Conservation (phyloP, 2,888 invertebrate genomes). For the Steromphala cineraria region DNA sequence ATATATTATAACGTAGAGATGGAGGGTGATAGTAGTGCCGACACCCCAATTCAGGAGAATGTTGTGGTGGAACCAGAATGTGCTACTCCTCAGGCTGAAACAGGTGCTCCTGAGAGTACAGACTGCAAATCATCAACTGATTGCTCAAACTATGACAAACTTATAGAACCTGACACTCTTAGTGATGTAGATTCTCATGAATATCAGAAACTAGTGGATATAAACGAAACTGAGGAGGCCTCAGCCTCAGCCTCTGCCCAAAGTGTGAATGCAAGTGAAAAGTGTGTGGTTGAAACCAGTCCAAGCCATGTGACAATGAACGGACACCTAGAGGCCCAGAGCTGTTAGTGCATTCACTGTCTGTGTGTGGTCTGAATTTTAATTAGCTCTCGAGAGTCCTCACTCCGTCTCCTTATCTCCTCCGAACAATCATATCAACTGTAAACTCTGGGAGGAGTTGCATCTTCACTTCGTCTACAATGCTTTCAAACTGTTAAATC, state of each 20-base stretch:
- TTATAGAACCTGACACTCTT: slow-evolving; percentile 15
- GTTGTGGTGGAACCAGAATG: neutral
- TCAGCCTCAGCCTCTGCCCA: neutral
- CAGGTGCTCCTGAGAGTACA: neutral
- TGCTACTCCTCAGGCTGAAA: neutral
- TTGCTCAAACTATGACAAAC: slow-evolving; percentile 27
- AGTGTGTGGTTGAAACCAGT: neutral
- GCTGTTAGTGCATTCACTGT: neutral
- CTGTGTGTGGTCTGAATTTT: too few species aligned
- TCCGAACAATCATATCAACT: too few species aligned
- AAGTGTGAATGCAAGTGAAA: neutral
- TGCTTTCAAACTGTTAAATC: too few species aligned
- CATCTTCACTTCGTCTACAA: too few species aligned
- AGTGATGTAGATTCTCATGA: slow-evolving; percentile 16
- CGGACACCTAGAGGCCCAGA: slow-evolving; percentile 5
- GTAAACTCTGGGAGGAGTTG: too few species aligned
- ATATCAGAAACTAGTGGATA: slow-evolving; percentile 22
- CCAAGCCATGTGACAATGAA: slow-evolving; percentile 19
- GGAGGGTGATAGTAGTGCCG: neutral
- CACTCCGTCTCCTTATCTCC: neutral
- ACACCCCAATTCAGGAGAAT: neutral
- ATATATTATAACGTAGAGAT: slow-evolving; percentile 19
- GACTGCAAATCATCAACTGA: slow-evolving; percentile 9
- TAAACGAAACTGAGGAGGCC: neutral
- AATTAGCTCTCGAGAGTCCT: neutral